Conservation (phyloP, 92 coral and sea anemone genomes). For the Pocillopora meandrina region DNA sequence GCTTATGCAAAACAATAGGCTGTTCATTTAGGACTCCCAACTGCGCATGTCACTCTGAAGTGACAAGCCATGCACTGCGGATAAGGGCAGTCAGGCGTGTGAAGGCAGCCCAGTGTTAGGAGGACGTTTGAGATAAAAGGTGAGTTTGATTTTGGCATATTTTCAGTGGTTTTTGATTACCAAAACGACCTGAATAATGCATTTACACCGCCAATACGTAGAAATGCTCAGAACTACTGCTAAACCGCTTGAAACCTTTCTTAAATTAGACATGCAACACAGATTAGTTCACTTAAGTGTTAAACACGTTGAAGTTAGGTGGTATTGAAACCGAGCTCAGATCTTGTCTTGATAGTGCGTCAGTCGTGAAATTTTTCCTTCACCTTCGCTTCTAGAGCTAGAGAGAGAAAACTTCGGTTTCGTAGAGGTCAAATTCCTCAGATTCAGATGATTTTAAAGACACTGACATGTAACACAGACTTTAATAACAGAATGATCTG, state of each 20-base stretch:
- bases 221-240: not conserved
- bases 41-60: not conserved
- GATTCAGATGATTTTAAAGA: conserved; percentile 5
- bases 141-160: not conserved
- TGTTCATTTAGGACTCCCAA: not conserved
- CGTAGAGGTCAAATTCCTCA: conserved; percentile 2
- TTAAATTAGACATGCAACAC: not conserved
- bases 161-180: not conserved
- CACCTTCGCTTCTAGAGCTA: not conserved
- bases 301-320: not conserved
- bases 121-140: not conserved
- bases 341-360: not conserved
- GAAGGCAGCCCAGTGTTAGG: not conserved
- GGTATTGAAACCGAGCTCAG: not conserved
- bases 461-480: not conserved
- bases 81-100: not conserved
- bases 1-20: not conserved
- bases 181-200: not conserved
- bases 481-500: not conserved
- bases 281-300: not conserved
- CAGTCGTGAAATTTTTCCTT: not conserved
- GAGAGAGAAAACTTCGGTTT: not conserved
- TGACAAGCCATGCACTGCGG: not conserved
- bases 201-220: not conserved
- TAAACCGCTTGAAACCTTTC: too few species aligned